Percentiles rank a stretch among this genome's conserved stretches.
phyloP scores from a whole-genome alignment of 2,113 vertebrate species.

The Bubalus kerabau region DNA sequence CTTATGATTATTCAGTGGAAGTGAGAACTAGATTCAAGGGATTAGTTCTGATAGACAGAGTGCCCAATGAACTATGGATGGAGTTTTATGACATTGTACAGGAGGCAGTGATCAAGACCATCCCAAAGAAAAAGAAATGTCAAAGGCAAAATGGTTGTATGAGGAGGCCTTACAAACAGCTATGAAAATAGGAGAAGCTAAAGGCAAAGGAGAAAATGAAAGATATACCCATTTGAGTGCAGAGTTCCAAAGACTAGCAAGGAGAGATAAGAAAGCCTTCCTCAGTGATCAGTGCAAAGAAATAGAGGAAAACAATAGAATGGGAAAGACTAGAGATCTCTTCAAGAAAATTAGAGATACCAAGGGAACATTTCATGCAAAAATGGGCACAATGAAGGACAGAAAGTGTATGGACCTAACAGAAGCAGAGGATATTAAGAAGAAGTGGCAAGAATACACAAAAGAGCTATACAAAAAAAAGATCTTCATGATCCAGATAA shows the following conservation, averaged over 20 bases:
- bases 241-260: background rate
- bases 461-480: background rate
- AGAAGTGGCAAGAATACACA: background rate
- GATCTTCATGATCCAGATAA: background rate
- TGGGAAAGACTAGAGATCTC: background rate
- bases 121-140: too few species aligned
- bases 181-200: background rate
- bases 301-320: background rate
- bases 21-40: too few species aligned
- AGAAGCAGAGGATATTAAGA: background rate
- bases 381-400: background rate
- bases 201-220: background rate
- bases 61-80: too few species aligned
- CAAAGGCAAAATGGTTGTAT: background rate
- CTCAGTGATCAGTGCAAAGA: background rate
- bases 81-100: too few species aligned
- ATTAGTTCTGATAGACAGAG: too few species aligned
- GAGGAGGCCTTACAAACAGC: background rate
- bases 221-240: background rate
- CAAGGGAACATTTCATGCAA: background rate
- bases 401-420: background rate
- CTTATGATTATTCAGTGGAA: background rate
- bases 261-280: background rate
- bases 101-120: too few species aligned
- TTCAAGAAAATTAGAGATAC: background rate